Conservation (phyloP, 2,113 vertebrate species). For the Mus pahari region DNA sequence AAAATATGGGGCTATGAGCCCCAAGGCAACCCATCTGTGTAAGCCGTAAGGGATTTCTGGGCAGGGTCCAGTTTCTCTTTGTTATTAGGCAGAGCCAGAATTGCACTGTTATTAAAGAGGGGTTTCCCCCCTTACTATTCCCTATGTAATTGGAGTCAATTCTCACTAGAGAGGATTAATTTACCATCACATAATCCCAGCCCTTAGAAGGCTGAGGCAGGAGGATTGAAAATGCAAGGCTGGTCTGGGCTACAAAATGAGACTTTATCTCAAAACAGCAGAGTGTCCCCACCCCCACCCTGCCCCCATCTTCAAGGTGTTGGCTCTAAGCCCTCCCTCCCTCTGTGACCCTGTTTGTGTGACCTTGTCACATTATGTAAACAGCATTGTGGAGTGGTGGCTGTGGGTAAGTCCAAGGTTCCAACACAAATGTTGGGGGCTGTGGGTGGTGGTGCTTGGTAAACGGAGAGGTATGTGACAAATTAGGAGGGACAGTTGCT, state of each 20-base stretch:
- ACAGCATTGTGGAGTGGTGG: too few relatives aligned
- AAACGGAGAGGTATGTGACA: neutral
- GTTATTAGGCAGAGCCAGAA: neutral
- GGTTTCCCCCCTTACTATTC: neutral
- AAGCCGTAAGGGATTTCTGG: neutral
- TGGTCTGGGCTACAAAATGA: neutral
- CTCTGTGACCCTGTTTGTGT: neutral
- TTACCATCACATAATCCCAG: neutral
- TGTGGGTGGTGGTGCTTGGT: neutral
- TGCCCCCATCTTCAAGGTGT: neutral
- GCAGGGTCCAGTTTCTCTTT: neutral
- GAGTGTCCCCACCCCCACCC: neutral
- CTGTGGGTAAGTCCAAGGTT: fast-evolving
- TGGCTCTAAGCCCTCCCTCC: neutral
- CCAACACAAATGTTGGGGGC: neutral
- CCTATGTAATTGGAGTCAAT: neutral
- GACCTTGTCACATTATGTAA: neutral
- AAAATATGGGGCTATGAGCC: neutral
- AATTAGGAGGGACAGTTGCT: neutral
- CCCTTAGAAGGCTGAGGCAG: neutral
- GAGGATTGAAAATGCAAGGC: neutral
- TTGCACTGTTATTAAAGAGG: neutral
- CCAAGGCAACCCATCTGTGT: neutral
- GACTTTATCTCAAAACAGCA: neutral
- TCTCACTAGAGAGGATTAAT: neutral